Evolutionary conservation across 1,140 invertebrate genomes (phyloP).

Genomic region (Coelopa frigida): DNA sequence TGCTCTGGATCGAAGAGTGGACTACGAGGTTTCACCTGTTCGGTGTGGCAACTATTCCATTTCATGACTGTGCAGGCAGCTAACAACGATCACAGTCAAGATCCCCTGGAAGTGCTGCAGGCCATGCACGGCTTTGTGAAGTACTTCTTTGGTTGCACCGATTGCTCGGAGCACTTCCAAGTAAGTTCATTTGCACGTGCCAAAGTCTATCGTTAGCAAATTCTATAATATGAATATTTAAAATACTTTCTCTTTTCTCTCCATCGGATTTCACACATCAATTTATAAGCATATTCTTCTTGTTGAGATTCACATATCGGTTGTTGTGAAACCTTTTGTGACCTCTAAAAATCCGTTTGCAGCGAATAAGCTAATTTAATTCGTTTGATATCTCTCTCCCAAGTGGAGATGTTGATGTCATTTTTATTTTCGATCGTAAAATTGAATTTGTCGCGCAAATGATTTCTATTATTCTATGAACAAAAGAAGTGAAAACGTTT

Average conservation of each 20-base stretch:
- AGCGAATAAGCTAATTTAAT: no score
- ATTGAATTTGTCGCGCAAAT: neutral
- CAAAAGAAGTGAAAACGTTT: no score
- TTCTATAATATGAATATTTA: no score
- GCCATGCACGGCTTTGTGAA: slow-evolving; percentile 85
- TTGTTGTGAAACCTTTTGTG: no score
- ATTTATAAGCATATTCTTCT: neutral
- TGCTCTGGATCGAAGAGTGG: slow-evolving; percentile 57
- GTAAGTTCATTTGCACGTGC: no score
- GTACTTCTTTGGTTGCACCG: slow-evolving; percentile 88
- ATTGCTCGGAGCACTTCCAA: slow-evolving; percentile 82
- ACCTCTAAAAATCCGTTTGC: no score
- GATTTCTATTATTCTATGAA: neutral
- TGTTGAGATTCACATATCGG: neutral
- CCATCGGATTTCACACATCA: no score
- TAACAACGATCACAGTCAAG: slow-evolving; percentile 42
- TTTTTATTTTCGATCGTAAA: neutral
- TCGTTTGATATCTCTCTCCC: no score
- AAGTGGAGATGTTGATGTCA: no score
- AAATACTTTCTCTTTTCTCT: no score
- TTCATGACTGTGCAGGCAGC: slow-evolving; percentile 78
- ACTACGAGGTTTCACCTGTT: slow-evolving; percentile 88
- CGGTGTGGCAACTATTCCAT: slow-evolving; percentile 93
- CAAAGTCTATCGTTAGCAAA: no score
- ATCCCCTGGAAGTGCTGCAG: slow-evolving; percentile 62